These are phyloP conservation scores for Thaumatotibia leucotreta DNA, from an alignment of 1,140 invertebrate species.

Conservation along the genomic window DNA sequence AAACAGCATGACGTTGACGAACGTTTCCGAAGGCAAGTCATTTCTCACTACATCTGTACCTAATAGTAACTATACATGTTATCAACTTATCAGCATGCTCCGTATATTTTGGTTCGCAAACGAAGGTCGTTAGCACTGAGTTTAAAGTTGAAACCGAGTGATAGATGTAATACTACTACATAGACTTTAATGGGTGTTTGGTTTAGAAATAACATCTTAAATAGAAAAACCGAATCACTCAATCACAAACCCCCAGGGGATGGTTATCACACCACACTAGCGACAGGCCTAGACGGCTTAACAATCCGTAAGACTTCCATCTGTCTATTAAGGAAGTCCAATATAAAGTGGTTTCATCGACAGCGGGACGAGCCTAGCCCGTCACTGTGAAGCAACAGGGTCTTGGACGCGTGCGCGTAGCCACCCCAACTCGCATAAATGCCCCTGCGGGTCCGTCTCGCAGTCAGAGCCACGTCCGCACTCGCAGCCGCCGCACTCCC, in stretches of 20 bases:
- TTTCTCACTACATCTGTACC: no score
- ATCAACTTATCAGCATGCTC: no score
- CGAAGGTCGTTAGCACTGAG: no score
- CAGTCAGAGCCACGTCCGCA: conserved; percentile 45
- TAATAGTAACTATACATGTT: no score
- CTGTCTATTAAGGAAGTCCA: not conserved
- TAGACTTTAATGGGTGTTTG: no score
- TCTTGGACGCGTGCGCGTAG: conserved; percentile 69
- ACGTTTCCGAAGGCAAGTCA: no score
- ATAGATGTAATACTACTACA: no score
- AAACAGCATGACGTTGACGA: no score
- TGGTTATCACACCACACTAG: not conserved
- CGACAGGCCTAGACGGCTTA: not conserved
- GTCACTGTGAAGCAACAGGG: conserved; percentile 68
- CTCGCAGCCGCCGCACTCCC: not conserved
- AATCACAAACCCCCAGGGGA: no score
- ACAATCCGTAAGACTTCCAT: not conserved
- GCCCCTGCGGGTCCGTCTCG: conserved; percentile 39
- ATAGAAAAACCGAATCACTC: not conserved
- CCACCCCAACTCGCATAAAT: conserved; percentile 57
- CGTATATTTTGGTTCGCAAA: no score
- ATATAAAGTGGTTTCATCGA: not conserved
- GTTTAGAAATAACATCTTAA: no score
- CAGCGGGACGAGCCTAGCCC: conserved; percentile 7
- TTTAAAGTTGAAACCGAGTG: no score